phyloP scores from a whole-genome alignment of 2,888 invertebrate species.

The Linnaemya tessellans region DNA sequence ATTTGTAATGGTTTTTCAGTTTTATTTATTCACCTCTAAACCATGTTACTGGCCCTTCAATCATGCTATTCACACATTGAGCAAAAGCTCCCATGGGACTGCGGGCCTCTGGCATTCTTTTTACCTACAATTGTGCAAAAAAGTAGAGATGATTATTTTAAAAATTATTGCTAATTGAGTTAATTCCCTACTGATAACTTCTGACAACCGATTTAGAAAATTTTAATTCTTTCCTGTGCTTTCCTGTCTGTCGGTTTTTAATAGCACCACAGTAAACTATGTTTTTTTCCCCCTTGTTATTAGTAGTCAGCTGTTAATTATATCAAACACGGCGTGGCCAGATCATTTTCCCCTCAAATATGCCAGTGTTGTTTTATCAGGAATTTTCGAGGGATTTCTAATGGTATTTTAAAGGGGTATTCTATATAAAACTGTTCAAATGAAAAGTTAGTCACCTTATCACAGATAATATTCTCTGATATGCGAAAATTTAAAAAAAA shows the following conservation, averaged over 20 bases:
- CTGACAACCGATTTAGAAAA: slow-evolving; percentile 23
- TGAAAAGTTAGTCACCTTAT: too few relatives aligned
- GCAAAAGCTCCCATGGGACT: slow-evolving; percentile 84
- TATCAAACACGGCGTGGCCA: not conserved
- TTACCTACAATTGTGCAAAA: slow-evolving; percentile 19
- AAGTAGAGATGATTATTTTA: not conserved
- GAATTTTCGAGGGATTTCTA: too few relatives aligned
- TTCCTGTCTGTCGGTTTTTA: slow-evolving; percentile 4
- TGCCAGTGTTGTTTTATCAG: too few relatives aligned
- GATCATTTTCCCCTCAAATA: not conserved
- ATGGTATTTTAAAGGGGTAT: too few relatives aligned
- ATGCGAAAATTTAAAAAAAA: too few relatives aligned
- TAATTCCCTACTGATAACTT: slow-evolving; percentile 34
- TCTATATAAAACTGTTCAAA: too few relatives aligned
- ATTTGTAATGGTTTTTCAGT: not conserved
- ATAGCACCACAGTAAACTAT: slow-evolving; percentile 28
- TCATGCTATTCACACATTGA: slow-evolving; percentile 84
- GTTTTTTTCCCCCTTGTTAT: slow-evolving; percentile 29
- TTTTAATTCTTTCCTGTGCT: slow-evolving; percentile 21
- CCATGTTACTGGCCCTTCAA: slow-evolving; percentile 89
- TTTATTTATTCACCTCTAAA: slow-evolving; percentile 87
- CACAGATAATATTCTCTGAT: too few relatives aligned
- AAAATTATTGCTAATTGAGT: not conserved
- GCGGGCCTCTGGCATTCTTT: slow-evolving; percentile 81
- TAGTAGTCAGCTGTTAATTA: slow-evolving; percentile 33